A percentile compares a stretch with the other conserved stretches of the same genome.
These are phyloP conservation scores for Tupaia tana DNA, from an alignment of 2,113 vertebrate genomes.

Conservation along the genomic window DNA sequence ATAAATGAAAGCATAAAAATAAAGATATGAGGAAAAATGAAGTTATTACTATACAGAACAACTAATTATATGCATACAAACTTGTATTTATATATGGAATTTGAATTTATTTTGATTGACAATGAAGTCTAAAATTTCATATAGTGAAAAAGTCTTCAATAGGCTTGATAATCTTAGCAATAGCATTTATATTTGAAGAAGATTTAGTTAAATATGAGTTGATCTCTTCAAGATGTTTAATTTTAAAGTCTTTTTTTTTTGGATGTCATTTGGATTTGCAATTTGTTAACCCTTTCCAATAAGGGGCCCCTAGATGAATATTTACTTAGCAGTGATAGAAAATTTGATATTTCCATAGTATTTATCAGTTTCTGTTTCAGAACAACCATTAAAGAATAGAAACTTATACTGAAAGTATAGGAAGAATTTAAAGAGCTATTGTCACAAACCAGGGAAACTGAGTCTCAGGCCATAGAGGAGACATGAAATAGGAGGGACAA, in stretches of 20 bases:
- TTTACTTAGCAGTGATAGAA: slow-evolving; percentile 63
- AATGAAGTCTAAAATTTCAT: slow-evolving; percentile 76
- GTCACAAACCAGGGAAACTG: neutral
- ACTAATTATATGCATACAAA: neutral
- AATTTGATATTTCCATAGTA: slow-evolving; percentile 44
- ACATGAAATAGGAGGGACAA: neutral
- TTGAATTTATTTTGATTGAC: slow-evolving; percentile 76
- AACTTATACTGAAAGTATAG: neutral
- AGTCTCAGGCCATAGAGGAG: neutral
- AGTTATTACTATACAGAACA: neutral
- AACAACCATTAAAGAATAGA: slow-evolving; percentile 54
- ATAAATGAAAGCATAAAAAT: neutral
- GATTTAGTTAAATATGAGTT: slow-evolving; percentile 77
- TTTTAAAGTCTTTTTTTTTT: slow-evolving; percentile 67
- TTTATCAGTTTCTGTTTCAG: slow-evolving; percentile 40
- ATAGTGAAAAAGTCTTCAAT: slow-evolving; percentile 60
- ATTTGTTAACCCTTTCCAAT: slow-evolving; percentile 77
- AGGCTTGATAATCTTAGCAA: slow-evolving; percentile 71
- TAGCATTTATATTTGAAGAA: slow-evolving; percentile 78
- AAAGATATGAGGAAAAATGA: neutral
- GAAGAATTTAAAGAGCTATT: slow-evolving; percentile 44
- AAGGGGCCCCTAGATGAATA: slow-evolving; percentile 40
- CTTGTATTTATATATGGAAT: slow-evolving; percentile 25
- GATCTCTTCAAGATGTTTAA: slow-evolving; percentile 54
- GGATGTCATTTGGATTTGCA: slow-evolving; percentile 73